phyloP scores from a whole-genome alignment of 2,113 vertebrate species.

The Saccopteryx bilineata region DNA sequence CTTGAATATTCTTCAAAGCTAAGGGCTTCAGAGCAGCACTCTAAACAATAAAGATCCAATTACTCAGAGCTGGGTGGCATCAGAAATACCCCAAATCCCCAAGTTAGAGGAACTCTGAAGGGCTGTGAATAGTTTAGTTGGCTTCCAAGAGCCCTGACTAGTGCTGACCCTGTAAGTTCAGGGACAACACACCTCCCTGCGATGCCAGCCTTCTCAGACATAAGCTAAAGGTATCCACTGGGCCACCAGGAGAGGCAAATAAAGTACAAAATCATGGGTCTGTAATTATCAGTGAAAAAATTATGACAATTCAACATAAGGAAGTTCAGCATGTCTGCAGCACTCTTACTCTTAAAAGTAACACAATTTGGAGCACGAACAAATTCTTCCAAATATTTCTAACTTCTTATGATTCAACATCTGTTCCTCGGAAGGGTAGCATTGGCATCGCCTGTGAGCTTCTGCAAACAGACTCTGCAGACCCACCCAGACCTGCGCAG shows the following conservation, averaged over 20 bases:
- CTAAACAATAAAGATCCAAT: conserved; percentile 67
- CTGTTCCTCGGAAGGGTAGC: neutral
- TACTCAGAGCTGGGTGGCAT: conserved; percentile 5
- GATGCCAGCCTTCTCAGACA: neutral
- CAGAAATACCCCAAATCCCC: neutral
- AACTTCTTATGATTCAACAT: neutral
- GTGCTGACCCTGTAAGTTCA: neutral
- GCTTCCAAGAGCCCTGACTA: conserved; percentile 13
- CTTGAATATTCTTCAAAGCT: conserved; percentile 69
- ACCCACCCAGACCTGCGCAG: neutral
- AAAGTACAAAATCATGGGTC: neutral
- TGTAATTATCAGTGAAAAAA: neutral
- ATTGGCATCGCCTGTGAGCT: neutral
- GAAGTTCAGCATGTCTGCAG: neutral
- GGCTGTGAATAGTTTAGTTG: neutral
- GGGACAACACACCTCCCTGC: neutral
- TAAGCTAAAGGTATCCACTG: neutral
- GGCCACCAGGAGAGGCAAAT: neutral
- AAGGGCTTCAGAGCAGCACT: conserved; percentile 53
- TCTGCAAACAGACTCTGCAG: neutral
- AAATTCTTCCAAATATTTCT: neutral
- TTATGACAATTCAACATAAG: neutral
- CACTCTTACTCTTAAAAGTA: conserved; percentile 33
- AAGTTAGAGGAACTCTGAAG: neutral
- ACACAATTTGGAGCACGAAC: neutral